Percentiles rank a stretch among this genome's conserved stretches.
Conservation (phyloP, 2,888 invertebrate species). For the Dynastes maya region DNA sequence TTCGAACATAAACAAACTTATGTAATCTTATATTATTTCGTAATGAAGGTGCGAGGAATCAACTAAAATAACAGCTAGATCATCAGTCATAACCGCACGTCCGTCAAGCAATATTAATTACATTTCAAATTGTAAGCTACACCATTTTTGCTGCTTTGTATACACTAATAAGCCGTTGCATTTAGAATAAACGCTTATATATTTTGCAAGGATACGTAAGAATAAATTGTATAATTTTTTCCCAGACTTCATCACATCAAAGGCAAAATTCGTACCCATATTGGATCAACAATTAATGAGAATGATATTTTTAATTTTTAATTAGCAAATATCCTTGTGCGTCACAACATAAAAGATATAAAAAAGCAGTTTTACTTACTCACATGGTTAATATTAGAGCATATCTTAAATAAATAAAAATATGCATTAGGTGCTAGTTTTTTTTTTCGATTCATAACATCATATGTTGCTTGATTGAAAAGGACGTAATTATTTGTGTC, state of each 20-base stretch:
- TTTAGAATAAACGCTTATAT: neutral
- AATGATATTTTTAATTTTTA: neutral
- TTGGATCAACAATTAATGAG: neutral
- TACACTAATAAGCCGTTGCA: neutral
- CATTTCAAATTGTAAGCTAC: too few relatives aligned
- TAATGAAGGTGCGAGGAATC: neutral
- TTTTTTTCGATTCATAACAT: slow-evolving; percentile 2
- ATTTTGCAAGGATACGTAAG: too few relatives aligned
- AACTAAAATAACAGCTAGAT: neutral
- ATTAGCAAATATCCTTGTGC: slow-evolving; percentile 3
- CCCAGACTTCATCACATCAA: neutral
- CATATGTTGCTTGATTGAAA: slow-evolving; percentile 20
- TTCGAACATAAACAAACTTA: neutral
- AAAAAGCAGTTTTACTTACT: neutral
- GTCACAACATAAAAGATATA: neutral
- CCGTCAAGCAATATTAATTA: neutral
- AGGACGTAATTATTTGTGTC: slow-evolving; percentile 18
- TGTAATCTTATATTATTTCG: neutral
- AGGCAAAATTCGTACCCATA: neutral
- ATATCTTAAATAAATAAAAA: neutral
- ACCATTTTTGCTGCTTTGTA: too few relatives aligned
- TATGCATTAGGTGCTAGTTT: neutral
- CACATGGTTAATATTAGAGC: neutral
- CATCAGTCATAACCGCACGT: neutral
- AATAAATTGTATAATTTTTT: too few relatives aligned